Conservation (phyloP, 2,113 vertebrate species). For the Cochlearius cochlearius region DNA sequence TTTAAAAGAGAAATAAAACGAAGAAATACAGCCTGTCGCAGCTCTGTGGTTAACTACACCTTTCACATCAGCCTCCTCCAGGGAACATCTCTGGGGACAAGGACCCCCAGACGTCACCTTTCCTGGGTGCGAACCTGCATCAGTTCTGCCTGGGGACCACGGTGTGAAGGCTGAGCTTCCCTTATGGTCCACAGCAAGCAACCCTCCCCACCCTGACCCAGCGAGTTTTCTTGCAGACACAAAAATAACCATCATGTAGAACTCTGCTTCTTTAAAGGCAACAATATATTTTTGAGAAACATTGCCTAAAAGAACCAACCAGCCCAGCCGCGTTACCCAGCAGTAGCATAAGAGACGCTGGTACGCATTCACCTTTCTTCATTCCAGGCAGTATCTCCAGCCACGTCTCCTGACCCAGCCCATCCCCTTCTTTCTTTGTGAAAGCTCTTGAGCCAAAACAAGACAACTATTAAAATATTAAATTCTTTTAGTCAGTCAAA, state of each 20-base stretch:
- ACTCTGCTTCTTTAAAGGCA: neutral
- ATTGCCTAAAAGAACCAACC: neutral
- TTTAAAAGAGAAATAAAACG: neutral
- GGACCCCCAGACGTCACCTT: fast-evolving
- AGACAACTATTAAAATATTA: neutral
- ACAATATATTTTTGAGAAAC: neutral
- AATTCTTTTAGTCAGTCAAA: neutral
- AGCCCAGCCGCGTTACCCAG: neutral
- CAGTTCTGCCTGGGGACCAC: fast-evolving
- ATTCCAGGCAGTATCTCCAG: neutral
- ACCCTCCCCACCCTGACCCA: fast-evolving
- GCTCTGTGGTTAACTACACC: neutral
- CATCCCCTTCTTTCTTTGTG: neutral
- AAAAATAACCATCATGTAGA: neutral
- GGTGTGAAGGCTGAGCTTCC: neutral
- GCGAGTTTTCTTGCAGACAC: neutral
- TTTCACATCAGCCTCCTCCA: neutral
- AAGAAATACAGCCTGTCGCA: neutral
- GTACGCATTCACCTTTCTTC: neutral
- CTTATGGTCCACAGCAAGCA: neutral
- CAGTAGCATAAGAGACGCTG: neutral
- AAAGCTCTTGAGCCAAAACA: neutral
- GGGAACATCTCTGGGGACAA: neutral
- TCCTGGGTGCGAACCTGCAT: neutral
- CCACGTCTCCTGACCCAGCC: neutral